A percentile compares a stretch with the other conserved stretches of the same genome.
phyloP scores from a whole-genome alignment of 92 coral and sea anemone genomes.

The Bergia puertoricense region DNA sequence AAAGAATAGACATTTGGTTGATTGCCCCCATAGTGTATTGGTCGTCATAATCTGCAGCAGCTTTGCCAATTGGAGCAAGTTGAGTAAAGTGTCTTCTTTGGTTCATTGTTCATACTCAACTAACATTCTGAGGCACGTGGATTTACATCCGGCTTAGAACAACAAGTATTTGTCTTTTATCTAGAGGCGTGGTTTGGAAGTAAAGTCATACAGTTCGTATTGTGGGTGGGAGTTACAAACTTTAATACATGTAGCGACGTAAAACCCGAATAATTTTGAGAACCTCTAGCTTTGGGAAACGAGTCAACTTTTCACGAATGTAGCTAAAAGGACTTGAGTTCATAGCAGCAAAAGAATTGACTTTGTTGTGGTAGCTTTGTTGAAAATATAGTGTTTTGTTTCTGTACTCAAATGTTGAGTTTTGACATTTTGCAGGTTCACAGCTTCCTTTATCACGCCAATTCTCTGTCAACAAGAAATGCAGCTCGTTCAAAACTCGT shows the following conservation, averaged over 20 bases:
- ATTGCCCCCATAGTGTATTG: background rate
- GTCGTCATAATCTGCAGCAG: background rate
- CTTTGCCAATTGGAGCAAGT: too few relatives aligned
- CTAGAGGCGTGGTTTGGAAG: background rate
- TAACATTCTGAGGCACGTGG: background rate
- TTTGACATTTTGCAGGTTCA: constrained; percentile 62
- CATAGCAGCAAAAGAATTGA: background rate
- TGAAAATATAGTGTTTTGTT: background rate
- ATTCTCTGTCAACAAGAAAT: constrained; percentile 88
- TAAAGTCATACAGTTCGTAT: too few relatives aligned
- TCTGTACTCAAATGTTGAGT: background rate
- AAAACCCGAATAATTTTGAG: too few relatives aligned
- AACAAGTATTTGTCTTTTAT: background rate
- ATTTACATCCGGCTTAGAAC: background rate
- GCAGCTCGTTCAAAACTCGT: constrained; percentile 81
- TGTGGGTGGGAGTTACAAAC: too few relatives aligned
- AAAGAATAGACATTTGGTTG: too few relatives aligned
- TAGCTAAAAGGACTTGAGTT: too few relatives aligned
- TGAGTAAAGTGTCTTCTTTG: too few relatives aligned
- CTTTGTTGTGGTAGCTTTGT: background rate
- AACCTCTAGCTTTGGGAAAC: too few relatives aligned
- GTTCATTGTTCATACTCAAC: too few relatives aligned
- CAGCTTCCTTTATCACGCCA: constrained; percentile 77
- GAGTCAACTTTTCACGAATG: too few relatives aligned
- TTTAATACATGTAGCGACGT: too few relatives aligned